phyloP scores from a whole-genome alignment of 1,140 invertebrate genomes.

The Zeugodacus cucurbitae region DNA sequence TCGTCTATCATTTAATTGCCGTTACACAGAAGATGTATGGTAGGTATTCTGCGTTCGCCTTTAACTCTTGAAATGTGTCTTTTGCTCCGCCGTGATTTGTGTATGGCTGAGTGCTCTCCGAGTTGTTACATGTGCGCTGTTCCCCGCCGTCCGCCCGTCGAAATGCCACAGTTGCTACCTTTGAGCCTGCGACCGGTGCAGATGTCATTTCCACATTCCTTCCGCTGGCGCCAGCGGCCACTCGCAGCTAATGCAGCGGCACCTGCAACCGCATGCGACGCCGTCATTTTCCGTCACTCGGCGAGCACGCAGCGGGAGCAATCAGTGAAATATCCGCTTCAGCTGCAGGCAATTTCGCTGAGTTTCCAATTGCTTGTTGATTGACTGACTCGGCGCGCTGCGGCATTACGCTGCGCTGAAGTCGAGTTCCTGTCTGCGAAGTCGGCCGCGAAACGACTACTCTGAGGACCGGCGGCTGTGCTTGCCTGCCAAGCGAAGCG shows the following conservation, averaged over 20 bases:
- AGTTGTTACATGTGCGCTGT: neutral
- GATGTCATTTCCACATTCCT: slow-evolving; percentile 40
- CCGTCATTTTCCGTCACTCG: neutral
- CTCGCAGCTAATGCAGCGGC: neutral
- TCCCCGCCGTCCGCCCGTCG: neutral
- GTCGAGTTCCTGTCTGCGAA: neutral
- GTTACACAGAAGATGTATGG: too few relatives aligned
- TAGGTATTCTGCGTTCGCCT: neutral
- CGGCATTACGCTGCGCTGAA: neutral
- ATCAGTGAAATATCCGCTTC: slow-evolving; percentile 45
- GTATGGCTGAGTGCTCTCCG: neutral
- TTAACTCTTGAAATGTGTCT: neutral
- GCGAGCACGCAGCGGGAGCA: slow-evolving; percentile 31
- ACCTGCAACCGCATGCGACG: neutral
- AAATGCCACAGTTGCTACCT: neutral
- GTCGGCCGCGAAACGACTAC: neutral
- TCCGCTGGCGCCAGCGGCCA: neutral
- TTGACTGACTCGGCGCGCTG: slow-evolving; percentile 36
- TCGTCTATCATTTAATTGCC: neutral
- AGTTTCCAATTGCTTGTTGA: slow-evolving; percentile 45
- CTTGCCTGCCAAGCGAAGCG: neutral
- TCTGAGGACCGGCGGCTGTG: neutral
- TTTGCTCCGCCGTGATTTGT: neutral
- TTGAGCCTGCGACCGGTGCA: slow-evolving; percentile 9
- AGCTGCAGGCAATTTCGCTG: slow-evolving; percentile 45